Evolutionary conservation across 1,140 invertebrate species (phyloP).

Genomic region (Achroia grisella): DNA sequence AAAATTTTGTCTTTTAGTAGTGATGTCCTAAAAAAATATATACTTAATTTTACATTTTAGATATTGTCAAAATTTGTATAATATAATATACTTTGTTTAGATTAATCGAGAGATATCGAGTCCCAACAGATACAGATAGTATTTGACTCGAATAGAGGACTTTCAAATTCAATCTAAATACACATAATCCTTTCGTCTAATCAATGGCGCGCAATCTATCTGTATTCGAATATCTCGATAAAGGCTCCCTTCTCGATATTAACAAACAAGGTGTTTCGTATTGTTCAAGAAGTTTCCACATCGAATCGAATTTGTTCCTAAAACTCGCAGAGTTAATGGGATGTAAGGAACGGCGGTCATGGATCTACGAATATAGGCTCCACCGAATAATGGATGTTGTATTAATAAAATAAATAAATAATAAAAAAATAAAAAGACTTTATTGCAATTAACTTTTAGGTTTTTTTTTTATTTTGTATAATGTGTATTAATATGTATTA

Average conservation of each 20-base stretch:
- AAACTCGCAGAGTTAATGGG: slow-evolving; percentile 29
- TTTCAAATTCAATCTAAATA: not conserved
- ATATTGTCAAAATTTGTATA: slow-evolving; percentile 19
- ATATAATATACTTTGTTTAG: slow-evolving; percentile 10
- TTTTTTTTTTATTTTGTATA: too few species aligned
- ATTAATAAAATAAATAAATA: too few species aligned
- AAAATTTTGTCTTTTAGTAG: too few species aligned
- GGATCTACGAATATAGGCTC: slow-evolving; percentile 9
- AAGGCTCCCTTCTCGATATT: slow-evolving; percentile 7
- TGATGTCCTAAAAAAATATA: too few species aligned
- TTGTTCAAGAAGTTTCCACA: slow-evolving; percentile 24
- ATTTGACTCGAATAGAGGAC: slow-evolving; percentile 8
- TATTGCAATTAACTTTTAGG: too few species aligned
- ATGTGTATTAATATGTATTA: too few species aligned
- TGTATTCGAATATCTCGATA: slow-evolving; percentile 1
- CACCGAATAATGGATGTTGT: not conserved
- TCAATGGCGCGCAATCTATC: not conserved
- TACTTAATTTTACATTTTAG: too few species aligned
- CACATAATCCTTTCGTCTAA: not conserved
- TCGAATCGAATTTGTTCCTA: slow-evolving; percentile 29
- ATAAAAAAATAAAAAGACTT: too few species aligned
- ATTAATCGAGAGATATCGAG: too few species aligned
- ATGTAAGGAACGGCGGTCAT: slow-evolving; percentile 14
- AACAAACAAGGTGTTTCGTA: slow-evolving; percentile 24
- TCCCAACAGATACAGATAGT: not conserved